Conservation (phyloP, 64 coral and sea anemone genomes). For the Exaiptasia diaphana region DNA sequence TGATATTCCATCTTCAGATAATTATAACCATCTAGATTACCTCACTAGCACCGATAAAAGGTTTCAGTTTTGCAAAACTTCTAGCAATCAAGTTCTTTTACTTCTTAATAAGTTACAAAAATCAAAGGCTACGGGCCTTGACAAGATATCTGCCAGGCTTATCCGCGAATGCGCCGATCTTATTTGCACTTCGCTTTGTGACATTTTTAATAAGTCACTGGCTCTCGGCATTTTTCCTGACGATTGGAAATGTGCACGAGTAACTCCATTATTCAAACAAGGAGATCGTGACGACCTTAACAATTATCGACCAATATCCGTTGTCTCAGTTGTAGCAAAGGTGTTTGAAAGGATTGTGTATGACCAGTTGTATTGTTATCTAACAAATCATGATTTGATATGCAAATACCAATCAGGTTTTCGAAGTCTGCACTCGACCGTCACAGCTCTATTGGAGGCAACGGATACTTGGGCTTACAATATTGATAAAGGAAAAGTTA, state of each 20-base stretch:
- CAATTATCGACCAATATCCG: constrained; percentile 41
- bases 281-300: not conserved
- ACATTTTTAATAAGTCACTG: not conserved
- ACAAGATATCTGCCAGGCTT: constrained; percentile 37
- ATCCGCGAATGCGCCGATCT: constrained; percentile 19
- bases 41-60: constrained; percentile 8
- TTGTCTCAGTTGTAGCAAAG: constrained; percentile 21
- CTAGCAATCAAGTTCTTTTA: not conserved
- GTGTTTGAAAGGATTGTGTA: constrained; percentile 17
- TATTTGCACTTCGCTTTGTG: not conserved
- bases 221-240: constrained; percentile 9
- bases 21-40: not conserved
- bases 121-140: constrained; percentile 30
- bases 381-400: constrained; percentile 13
- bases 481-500: constrained; percentile 18
- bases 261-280: constrained; percentile 45
- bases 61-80: not conserved
- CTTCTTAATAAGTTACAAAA: not conserved
- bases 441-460: constrained; percentile 17
- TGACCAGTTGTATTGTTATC: constrained; percentile 20
- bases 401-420: constrained; percentile 26
- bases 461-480: constrained; percentile 14
- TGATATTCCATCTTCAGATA: not conserved
- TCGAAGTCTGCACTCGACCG: constrained; percentile 14
- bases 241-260: constrained; percentile 15